Evolutionary conservation across 2,888 invertebrate species (phyloP).

Genomic region (Uloborus plumipes): DNA sequence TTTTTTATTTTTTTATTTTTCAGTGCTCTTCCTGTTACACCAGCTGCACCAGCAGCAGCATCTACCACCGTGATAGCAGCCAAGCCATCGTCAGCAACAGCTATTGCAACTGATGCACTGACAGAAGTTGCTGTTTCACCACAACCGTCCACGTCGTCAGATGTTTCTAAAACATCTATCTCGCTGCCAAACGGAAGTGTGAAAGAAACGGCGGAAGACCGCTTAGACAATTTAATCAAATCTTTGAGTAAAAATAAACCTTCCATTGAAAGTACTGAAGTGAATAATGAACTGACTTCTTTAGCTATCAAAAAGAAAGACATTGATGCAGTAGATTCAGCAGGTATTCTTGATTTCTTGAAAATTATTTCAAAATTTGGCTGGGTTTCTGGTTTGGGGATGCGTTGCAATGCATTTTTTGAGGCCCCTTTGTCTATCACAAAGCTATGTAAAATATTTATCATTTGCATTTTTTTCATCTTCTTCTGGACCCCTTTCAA

Average conservation of each 20-base stretch:
- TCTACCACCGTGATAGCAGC: conserved; percentile 15
- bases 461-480: too few relatives aligned
- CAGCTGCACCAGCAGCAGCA: conserved; percentile 9
- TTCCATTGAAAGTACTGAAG: conserved; percentile 34
- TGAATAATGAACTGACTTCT: conserved; percentile 50
- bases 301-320: conserved; percentile 43
- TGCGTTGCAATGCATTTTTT: too few relatives aligned
- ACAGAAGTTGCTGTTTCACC: background rate
- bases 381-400: too few relatives aligned
- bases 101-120: conserved; percentile 7
- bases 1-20: background rate
- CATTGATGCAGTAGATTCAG: conserved; percentile 3
- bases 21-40: conserved; percentile 40
- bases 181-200: conserved; percentile 39
- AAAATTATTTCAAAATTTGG: background rate
- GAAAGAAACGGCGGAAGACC: conserved; percentile 73
- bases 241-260: conserved; percentile 71
- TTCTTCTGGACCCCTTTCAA: too few relatives aligned
- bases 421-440: too few relatives aligned
- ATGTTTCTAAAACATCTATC: conserved; percentile 17
- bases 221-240: conserved; percentile 82
- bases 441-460: too few relatives aligned
- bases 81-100: conserved; percentile 11
- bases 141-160: conserved; percentile 20
- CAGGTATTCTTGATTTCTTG: conserved; percentile 11